Conservation (phyloP, 2,888 invertebrate genomes). For the Macaria liturata region DNA sequence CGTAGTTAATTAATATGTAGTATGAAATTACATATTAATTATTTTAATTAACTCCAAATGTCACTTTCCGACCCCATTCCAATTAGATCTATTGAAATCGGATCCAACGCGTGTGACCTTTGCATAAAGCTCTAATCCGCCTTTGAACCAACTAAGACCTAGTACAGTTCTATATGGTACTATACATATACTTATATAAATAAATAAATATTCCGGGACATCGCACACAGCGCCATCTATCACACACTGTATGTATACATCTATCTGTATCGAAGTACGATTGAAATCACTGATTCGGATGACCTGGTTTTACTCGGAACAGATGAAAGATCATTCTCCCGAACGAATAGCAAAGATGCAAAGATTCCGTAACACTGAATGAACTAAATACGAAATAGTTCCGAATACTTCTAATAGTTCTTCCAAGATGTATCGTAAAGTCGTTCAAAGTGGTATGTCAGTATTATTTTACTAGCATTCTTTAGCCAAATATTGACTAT, state of each 20-base stretch:
- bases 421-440: too few relatives aligned
- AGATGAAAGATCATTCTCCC: constrained; percentile 16
- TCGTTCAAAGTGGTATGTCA: too few relatives aligned
- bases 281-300: constrained; percentile 17
- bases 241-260: not conserved
- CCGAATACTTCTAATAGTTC: not conserved
- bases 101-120: too few relatives aligned
- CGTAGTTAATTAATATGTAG: too few relatives aligned
- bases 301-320: constrained; percentile 22
- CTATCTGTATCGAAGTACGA: constrained; percentile 10
- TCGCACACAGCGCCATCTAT: too few relatives aligned
- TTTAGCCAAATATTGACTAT: not conserved
- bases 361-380: constrained; percentile 6
- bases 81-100: too few relatives aligned
- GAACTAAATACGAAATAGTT: constrained; percentile 9
- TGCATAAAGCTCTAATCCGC: too few relatives aligned
- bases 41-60: too few relatives aligned
- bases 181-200: too few relatives aligned
- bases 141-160: constrained; percentile 11
- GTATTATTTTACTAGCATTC: not conserved
- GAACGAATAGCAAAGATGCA: constrained; percentile 14
- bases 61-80: too few relatives aligned
- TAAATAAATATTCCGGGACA: too few relatives aligned
- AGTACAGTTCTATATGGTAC: not conserved
- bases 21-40: too few relatives aligned